A percentile compares a stretch with the other conserved stretches of the same genome.
Evolutionary conservation across 2,797 vertebrate species (phyloP).

Genomic region (Vireo griseus): DNA sequence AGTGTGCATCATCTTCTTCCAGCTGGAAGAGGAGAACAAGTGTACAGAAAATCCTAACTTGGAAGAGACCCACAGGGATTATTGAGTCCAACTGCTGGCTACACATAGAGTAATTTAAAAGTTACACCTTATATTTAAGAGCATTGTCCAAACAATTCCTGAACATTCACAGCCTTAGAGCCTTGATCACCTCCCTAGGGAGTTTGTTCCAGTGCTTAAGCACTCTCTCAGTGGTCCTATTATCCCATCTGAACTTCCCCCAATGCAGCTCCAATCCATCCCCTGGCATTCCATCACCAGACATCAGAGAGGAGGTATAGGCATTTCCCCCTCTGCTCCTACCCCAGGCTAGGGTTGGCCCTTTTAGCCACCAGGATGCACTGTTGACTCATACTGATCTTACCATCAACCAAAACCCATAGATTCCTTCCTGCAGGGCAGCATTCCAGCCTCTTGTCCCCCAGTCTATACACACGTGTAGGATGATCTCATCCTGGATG

Average conservation of each 20-base stretch:
- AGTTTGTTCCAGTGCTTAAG: neutral
- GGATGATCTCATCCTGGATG: neutral
- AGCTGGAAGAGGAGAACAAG: neutral
- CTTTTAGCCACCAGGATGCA: neutral
- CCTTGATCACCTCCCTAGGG: neutral
- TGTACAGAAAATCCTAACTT: neutral
- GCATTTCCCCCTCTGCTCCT: neutral
- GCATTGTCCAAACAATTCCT: neutral
- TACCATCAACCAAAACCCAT: neutral
- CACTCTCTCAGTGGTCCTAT: neutral
- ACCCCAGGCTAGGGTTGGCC: neutral
- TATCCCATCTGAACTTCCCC: neutral
- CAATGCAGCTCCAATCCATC: neutral
- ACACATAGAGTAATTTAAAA: neutral
- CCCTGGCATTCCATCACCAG: fast-evolving
- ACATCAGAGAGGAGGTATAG: fast-evolving
- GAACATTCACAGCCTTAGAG: neutral
- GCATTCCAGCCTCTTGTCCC: neutral
- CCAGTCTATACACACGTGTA: fast-evolving
- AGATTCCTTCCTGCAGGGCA: neutral
- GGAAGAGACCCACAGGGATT: neutral
- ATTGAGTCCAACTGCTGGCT: neutral
- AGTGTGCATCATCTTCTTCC: neutral
- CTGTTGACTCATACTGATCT: neutral
- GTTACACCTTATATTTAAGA: neutral